A percentile compares a stretch with the other conserved stretches of the same genome.
Conservation (phyloP, 1,140 invertebrate species). For the Spodoptera litura region DNA sequence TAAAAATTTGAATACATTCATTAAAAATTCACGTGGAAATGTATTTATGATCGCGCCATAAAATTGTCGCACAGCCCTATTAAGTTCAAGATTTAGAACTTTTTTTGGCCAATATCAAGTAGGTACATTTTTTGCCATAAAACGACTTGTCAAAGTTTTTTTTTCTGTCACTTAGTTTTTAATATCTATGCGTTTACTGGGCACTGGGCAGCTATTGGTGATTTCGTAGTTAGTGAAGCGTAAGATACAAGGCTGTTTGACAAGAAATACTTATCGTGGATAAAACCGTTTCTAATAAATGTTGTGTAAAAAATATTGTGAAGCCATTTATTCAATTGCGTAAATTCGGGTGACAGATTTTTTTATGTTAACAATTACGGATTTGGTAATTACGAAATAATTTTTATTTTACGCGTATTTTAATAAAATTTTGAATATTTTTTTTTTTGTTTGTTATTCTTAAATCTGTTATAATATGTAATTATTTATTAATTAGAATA, state of each 20-base stretch:
- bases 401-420: background rate
- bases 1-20: too few species aligned
- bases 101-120: constrained; percentile 2
- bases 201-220: constrained; percentile 49
- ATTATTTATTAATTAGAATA: background rate
- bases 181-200: constrained; percentile 49
- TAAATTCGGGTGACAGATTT: background rate
- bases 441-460: background rate
- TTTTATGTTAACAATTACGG: background rate
- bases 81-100: background rate
- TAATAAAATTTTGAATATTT: background rate
- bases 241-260: constrained; percentile 62
- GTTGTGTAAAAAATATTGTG: constrained; percentile 44
- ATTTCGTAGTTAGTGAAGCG: constrained; percentile 64
- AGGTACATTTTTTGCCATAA: constrained; percentile 2
- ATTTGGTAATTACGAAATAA: background rate
- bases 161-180: constrained; percentile 34
- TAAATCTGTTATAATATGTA: background rate
- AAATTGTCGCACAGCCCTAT: background rate
- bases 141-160: constrained; percentile 22
- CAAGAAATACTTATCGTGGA: constrained; percentile 57
- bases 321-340: background rate
- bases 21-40: too few species aligned
- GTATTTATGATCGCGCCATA: too few species aligned
- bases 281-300: constrained; percentile 52